Conservation (phyloP, 2,888 invertebrate genomes). For the Tribolium freemani region DNA sequence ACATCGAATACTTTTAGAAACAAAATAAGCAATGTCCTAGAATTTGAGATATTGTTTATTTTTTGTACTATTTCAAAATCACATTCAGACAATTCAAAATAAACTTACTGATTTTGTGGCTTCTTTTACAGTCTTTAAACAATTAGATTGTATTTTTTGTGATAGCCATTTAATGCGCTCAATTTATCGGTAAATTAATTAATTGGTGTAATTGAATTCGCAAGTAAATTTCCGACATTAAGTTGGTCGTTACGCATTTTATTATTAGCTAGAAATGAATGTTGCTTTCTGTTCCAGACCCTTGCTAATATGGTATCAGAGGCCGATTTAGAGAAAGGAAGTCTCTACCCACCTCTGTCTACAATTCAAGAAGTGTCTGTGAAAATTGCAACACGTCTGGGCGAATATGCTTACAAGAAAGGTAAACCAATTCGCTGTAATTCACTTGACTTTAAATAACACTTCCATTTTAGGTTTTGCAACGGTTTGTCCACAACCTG, state of each 20-base stretch:
- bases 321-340: slow-evolving; percentile 84
- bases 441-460: not conserved
- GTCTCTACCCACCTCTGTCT: slow-evolving; percentile 92
- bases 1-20: too few species aligned
- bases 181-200: too few species aligned
- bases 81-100: not conserved
- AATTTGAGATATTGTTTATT: not conserved
- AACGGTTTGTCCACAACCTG: slow-evolving; percentile 83
- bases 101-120: not conserved
- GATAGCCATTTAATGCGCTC: too few species aligned
- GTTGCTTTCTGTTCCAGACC: slow-evolving; percentile 70
- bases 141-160: not conserved
- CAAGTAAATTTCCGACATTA: too few species aligned
- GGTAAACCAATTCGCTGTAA: slow-evolving; percentile 68
- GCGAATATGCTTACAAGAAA: slow-evolving; percentile 85
- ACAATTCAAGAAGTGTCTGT: slow-evolving; percentile 89
- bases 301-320: slow-evolving; percentile 86
- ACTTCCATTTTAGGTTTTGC: slow-evolving; percentile 73
- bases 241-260: not conserved
- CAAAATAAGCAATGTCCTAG: not conserved
- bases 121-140: not conserved
- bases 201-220: too few species aligned
- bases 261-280: not conserved
- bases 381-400: slow-evolving; percentile 85
- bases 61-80: not conserved